Base-by-base conservation (phyloP, 2,888 invertebrate genomes). In the Azorinus chamasolen region DNA sequence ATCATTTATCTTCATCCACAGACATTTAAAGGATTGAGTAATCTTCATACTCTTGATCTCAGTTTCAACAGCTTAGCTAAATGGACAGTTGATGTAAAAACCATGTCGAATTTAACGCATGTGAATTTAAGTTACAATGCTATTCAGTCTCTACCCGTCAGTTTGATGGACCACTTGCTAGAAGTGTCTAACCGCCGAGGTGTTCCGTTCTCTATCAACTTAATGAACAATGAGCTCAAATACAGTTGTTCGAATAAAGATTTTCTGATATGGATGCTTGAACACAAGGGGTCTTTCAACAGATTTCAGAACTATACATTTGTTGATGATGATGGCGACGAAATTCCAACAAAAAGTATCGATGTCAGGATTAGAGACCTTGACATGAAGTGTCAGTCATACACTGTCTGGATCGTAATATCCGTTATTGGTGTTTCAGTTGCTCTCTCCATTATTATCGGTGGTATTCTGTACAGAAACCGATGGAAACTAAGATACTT, bases 401-500 rank as follows among this genome's bases (percentile, higher is more conserved):
- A 25, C 37, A 55, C 54, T 14, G 6, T 27, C 6, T 10, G 54
- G 3, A 64, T 64, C 2, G 46, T 45, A 16, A 14, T 55, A n/a
- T 64, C 45, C n/a, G 18, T 41, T 32, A 37, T 37, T 1, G 43
- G 64, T 10, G n/a, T 64, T 2, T 43, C 64, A 8, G n/a, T 64
- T 4, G 61, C 61, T 27, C 12, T 70, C 3, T 43, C 55, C 3
- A 22, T 79, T 1, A 16, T 72, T 4, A 53, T 71, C 5, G 58
- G 50, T 3, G 76, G 64, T 10, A 39, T 83, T 1, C 10, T 73
- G 0, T 75, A 82, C 57, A 73, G 64, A 20, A 66, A 77, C 54
- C 32, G 79, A 12, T 83, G 83, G 80, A 68, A 80, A 53, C 59
- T 84, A 10, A 41, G 84, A 22, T 84, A 77, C 51, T 37, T 74